Evolutionary conservation across 2,113 vertebrate genomes (phyloP).

Genomic region (Macroglossus sobrinus): DNA sequence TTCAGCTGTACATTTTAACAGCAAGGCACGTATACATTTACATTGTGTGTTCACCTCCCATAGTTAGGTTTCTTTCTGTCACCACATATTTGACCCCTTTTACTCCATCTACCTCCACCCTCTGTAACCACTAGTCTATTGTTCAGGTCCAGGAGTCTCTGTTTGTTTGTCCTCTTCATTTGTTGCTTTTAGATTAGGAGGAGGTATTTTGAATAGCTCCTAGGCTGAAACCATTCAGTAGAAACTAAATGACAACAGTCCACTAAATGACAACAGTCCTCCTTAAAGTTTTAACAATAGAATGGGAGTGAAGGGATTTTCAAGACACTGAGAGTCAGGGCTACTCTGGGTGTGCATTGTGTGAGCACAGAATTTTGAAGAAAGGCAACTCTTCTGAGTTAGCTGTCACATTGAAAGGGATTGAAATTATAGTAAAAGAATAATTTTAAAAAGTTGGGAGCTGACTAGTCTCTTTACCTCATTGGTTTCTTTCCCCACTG

Average conservation of each 20-base stretch:
- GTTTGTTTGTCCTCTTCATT: too few relatives aligned
- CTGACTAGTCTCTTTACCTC: not conserved
- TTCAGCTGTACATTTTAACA: too few relatives aligned
- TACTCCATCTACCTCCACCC: too few relatives aligned
- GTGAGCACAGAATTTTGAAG: not conserved
- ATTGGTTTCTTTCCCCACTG: not conserved
- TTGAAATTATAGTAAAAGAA: not conserved
- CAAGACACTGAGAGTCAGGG: not conserved
- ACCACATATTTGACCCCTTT: too few relatives aligned
- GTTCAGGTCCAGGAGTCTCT: too few relatives aligned
- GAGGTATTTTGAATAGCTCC: not conserved
- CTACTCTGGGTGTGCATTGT: not conserved
- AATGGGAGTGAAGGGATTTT: not conserved
- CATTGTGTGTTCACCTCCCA: too few relatives aligned
- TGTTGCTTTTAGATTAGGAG: too few relatives aligned
- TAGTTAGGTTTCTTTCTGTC: too few relatives aligned
- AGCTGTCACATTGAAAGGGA: not conserved
- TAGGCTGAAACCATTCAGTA: not conserved
- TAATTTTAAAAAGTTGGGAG: not conserved
- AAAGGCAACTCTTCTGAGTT: not conserved
- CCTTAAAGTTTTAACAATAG: slow-evolving; percentile 5
- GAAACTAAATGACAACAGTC: not conserved
- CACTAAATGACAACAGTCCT: not conserved
- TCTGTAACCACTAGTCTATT: too few relatives aligned
- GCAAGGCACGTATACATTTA: too few relatives aligned